Evolutionary conservation across 2,797 vertebrate genomes (phyloP).

Genomic region (Podarcis siculus): DNA sequence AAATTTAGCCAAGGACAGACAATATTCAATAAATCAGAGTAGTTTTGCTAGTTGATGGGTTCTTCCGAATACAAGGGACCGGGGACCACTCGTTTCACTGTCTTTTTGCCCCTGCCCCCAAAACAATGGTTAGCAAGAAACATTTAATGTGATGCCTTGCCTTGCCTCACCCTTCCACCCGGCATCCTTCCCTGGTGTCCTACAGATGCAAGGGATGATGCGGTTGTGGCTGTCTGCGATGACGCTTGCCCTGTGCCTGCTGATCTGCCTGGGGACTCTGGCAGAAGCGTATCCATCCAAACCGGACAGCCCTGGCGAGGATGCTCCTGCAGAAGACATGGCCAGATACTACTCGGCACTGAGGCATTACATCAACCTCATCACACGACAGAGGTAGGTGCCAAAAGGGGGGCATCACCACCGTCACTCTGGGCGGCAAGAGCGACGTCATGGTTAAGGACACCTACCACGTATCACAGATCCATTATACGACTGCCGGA

Average conservation of each 20-base stretch:
- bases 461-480: no score
- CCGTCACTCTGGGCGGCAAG: neutral
- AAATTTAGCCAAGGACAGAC: neutral
- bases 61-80: no score
- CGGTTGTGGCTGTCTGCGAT: conserved; percentile 85
- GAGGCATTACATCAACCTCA: conserved; percentile 98
- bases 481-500: neutral
- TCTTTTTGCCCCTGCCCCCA: no score
- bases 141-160: neutral
- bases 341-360: conserved; percentile 97
- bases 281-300: conserved; percentile 95
- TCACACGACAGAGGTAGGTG: conserved; percentile 95
- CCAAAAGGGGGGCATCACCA: neutral
- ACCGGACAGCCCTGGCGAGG: conserved; percentile 94
- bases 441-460: neutral
- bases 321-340: conserved; percentile 93
- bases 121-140: neutral
- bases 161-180: neutral
- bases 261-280: conserved; percentile 89
- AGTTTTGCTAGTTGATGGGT: neutral
- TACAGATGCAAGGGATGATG: conserved; percentile 91
- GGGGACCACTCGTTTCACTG: neutral
- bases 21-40: neutral
- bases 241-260: conserved; percentile 88
- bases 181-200: conserved; percentile 43